These are phyloP conservation scores for Ennomos fuscantarius DNA, from an alignment of 2,888 invertebrate genomes.

Conservation along the genomic window DNA sequence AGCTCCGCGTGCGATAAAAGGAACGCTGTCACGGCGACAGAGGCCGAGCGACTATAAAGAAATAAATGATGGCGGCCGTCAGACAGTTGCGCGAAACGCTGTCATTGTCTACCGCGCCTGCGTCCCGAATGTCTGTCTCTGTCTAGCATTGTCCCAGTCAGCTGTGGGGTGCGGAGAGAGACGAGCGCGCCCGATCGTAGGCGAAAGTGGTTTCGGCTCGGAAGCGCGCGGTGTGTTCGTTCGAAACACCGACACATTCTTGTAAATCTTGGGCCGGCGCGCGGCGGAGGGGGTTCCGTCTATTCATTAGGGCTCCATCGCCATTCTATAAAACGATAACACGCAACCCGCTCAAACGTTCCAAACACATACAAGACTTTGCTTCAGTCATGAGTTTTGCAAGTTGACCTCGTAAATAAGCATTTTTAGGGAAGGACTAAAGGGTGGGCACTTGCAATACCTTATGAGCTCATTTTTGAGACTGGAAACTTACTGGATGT, in stretches of 20 bases:
- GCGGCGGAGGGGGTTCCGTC: conserved; percentile 40
- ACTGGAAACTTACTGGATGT: conserved; percentile 8
- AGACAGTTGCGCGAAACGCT: conserved; percentile 66
- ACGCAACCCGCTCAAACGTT: conserved; percentile 25
- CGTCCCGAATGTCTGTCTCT: conserved; percentile 50
- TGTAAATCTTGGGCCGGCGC: conserved; percentile 53
- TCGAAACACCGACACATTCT: conserved; percentile 60
- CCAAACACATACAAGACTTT: conserved; percentile 18
- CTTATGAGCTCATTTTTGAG: conserved; percentile 8
- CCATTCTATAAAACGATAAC: conserved; percentile 28
- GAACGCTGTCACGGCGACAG: conserved; percentile 78
- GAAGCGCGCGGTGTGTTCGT: conserved; percentile 60
- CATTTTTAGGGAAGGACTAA: conserved; percentile 2
- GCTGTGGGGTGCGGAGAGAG: conserved; percentile 77
- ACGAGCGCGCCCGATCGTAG: conserved; percentile 71
- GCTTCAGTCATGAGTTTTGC: conserved; percentile 33
- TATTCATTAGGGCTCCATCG: conserved; percentile 48
- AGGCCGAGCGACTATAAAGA: conserved; percentile 75
- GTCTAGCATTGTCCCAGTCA: conserved; percentile 71
- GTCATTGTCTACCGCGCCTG: conserved; percentile 52
- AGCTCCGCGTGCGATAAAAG: conserved; percentile 63
- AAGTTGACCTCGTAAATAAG: conserved; percentile 13
- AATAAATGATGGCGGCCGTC: conserved; percentile 80
- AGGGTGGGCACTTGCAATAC: neutral
- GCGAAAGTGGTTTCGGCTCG: conserved; percentile 81